These are phyloP conservation scores for Diachrysia chrysitis DNA, from an alignment of 2,888 invertebrate species.

Conservation along the genomic window DNA sequence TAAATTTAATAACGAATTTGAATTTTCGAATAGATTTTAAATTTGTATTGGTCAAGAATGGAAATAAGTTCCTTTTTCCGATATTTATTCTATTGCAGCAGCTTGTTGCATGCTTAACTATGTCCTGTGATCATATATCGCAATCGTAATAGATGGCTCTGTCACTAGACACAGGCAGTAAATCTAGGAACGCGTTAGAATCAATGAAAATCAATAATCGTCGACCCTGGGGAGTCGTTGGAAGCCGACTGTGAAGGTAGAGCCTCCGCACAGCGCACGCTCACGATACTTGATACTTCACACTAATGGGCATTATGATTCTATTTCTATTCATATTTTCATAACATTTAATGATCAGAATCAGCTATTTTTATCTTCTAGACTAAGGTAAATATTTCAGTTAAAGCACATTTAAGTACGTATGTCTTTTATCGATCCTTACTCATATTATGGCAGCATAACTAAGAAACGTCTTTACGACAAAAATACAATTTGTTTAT, in stretches of 20 bases:
- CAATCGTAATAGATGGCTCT: conserved; percentile 61
- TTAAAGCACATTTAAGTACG: not conserved
- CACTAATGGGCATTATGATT: conserved; percentile 18
- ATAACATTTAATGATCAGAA: not conserved
- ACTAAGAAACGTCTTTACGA: conserved; percentile 1
- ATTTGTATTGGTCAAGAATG: no score
- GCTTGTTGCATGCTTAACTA: conserved; percentile 25
- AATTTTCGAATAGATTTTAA: not conserved
- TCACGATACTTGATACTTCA: conserved; percentile 32
- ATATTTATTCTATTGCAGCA: conserved; percentile 20
- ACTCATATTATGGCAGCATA: not conserved
- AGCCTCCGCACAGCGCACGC: conserved; percentile 49
- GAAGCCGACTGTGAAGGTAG: conserved; percentile 66
- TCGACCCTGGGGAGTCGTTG: conserved; percentile 80
- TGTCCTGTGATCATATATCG: conserved; percentile 13
- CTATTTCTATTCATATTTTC: conserved; percentile 17
- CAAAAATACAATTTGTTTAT: conserved; percentile 33
- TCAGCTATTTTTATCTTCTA: not conserved
- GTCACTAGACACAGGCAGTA: conserved; percentile 73
- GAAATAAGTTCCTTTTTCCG: not conserved
- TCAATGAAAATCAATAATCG: conserved; percentile 86
- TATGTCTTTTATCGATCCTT: not conserved
- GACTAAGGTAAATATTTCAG: not conserved
- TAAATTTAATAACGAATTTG: conserved; percentile 7
- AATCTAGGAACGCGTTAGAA: conserved; percentile 84